phyloP scores from a whole-genome alignment of 2,888 invertebrate species.

The Icerya purchasi region DNA sequence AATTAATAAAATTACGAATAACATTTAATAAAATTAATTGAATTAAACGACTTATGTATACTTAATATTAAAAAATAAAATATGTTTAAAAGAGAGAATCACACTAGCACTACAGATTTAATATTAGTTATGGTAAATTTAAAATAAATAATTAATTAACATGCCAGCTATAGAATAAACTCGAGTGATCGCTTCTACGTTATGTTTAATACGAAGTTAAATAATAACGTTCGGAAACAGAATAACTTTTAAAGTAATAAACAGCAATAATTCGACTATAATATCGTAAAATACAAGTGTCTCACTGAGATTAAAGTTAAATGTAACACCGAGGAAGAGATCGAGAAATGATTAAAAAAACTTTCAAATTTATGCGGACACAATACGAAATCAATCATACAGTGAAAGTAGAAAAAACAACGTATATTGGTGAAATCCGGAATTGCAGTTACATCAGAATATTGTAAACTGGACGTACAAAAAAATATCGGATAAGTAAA shows the following conservation, averaged over 20 bases:
- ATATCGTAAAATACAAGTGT: not conserved
- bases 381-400: not conserved
- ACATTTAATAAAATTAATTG: no score
- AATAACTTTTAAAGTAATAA: not conserved
- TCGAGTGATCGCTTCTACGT: not conserved
- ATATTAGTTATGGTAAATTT: no score
- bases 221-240: not conserved
- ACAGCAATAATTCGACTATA: not conserved
- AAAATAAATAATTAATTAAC: not conserved
- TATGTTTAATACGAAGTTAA: not conserved
- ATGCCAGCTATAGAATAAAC: not conserved
- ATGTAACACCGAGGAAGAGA: not conserved
- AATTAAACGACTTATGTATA: no score
- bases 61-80: no score
- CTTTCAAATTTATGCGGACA: not conserved
- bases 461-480: not conserved
- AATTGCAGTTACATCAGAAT: not conserved
- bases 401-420: not conserved
- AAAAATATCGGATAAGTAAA: not conserved
- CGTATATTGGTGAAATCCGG: not conserved
- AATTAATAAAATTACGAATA: no score
- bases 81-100: no score
- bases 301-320: not conserved
- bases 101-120: no score
- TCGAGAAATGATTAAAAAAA: not conserved